Percentiles rank a stretch among this genome's conserved stretches.
These are phyloP conservation scores for Triplophysa bombifrons DNA, from an alignment of 2,797 vertebrate genomes.

Conservation along the genomic window DNA sequence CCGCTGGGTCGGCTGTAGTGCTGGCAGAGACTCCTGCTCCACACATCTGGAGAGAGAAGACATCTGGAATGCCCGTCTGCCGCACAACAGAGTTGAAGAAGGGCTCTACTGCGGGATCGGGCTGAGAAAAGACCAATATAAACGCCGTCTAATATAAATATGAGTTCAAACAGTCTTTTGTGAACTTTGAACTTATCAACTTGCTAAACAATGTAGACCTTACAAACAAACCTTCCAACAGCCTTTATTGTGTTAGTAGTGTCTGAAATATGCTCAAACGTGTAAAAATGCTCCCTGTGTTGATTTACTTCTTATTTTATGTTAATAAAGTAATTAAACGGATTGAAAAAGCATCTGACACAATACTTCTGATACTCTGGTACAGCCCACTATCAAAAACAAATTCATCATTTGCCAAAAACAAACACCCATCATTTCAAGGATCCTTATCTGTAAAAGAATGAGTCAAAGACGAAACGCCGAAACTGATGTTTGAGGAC, in stretches of 20 bases:
- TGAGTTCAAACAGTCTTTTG: not conserved
- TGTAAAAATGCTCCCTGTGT: too few species aligned
- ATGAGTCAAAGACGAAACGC: not conserved
- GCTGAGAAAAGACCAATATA: constrained; percentile 73
- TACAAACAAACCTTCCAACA: too few species aligned
- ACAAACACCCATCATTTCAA: not conserved
- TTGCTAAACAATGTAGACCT: too few species aligned
- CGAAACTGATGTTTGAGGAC: not conserved
- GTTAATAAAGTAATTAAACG: too few species aligned
- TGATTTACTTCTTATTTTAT: too few species aligned
- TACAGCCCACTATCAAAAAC: not conserved
- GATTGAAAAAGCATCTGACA: too few species aligned
- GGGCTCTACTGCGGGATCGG: constrained; percentile 89
- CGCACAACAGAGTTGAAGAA: constrained; percentile 93
- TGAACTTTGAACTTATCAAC: not conserved
- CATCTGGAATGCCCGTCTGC: constrained; percentile 85
- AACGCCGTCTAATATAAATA: not conserved
- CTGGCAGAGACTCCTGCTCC: constrained; percentile 84
- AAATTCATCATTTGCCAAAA: not conserved
- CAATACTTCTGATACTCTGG: not conserved
- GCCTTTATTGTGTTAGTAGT: too few species aligned
- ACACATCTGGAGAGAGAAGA: constrained; percentile 99
- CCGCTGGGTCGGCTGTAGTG: constrained; percentile 74
- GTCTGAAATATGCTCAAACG: too few species aligned
- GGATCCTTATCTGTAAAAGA: not conserved